Base-by-base conservation (phyloP, 2,113 vertebrate species). In the Sturnus vulgaris region DNA sequence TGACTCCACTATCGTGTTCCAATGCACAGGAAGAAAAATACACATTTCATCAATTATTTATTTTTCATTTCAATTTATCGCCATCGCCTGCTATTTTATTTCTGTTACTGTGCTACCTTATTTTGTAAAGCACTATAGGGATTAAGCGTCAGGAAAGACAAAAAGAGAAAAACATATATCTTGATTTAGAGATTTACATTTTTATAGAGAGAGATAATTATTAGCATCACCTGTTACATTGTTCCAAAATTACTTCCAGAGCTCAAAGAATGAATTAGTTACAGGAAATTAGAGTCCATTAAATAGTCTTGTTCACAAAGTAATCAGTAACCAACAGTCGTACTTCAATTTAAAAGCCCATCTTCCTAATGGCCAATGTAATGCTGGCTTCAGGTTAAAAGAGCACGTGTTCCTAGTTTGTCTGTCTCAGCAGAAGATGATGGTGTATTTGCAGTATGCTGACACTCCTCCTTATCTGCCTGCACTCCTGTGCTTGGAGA, bases 241-340 rank as follows among this genome's bases (percentile, higher is more conserved):
- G 73, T 76, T 89, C 31, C 46, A 79, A 85, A 79, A 83, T 84
- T 47, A 84, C 55, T 84, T 96, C 66, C 46, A 53, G 40, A 76
- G 82, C 61, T 21, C 70, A 64, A 84, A 61, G 31, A 86, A 75
- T 44, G 14, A 92, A 87, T 91, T 85, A 92, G 86, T 68, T 91
- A 60, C n/a, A 84, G 72, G 81, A 92, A 89, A 93, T 84, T 82
- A 79, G 56, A 79, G 25, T 68, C 88, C 53, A 89, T 91, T 76
- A 92, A 76, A 61, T 39, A 72, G 27, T 69, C 40, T 72, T 68
- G 25, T 91, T 92, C 78, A 82, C 60, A 91, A 86, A 89, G 52
- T 64, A 79, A 68, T 88, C 90, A 78, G 72, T 59, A 88, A 95
- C 69, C 75, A 94, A 44, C 52, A 84, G 56, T 69, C 52, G 65